Base-by-base conservation (phyloP, 2,888 invertebrate genomes). In the Neoscelio sp. region DNA sequence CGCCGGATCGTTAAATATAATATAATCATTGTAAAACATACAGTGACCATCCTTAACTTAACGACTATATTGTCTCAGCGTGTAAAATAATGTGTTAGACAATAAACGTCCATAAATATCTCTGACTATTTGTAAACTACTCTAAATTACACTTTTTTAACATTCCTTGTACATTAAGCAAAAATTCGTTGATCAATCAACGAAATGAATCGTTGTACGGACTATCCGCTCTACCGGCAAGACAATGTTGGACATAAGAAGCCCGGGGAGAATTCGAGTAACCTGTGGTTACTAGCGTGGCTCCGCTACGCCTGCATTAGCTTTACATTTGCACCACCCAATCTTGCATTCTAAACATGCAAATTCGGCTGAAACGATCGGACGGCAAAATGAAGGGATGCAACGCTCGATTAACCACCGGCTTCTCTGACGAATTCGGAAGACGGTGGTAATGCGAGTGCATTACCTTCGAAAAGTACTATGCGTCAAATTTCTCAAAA, bases 211-310 rank as follows among this genome's bases (percentile, higher is more conserved):
- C 38, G 38, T 17, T 48, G 46, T 48, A 17, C 3, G 35, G 44
- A 52, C 42, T 13, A 52, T 30, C 12, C 48, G 17, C 15, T 26
- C 30, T 26, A 30, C 4, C 40, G 17, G n/a, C 46, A 62, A 68
- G 38, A 62, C 68, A 76, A 68, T 40, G 40, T 52, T 67, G 67
- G 44, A 60, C 48, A 60, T 26, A 52, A 86, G 84, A 86, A 82
- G 81, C 83, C 82, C 78, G 83, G 83, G 83, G 82, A 83, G 82
- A 82, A 84, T 82, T 81, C 77, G 83, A 83, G 84, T 86, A 89
- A 87, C 89, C 89, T 88, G 86, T 89, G 85, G 89, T 89, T 89
- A 89, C 82, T 83, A 80, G 74, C 79, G 70, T 81, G 76, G 82
- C 82, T 80, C 80, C 80, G 85, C 82, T 85, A 83, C 83, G 76